Conservation (phyloP, 2,797 vertebrate genomes). For the Etheostoma nigrum region DNA sequence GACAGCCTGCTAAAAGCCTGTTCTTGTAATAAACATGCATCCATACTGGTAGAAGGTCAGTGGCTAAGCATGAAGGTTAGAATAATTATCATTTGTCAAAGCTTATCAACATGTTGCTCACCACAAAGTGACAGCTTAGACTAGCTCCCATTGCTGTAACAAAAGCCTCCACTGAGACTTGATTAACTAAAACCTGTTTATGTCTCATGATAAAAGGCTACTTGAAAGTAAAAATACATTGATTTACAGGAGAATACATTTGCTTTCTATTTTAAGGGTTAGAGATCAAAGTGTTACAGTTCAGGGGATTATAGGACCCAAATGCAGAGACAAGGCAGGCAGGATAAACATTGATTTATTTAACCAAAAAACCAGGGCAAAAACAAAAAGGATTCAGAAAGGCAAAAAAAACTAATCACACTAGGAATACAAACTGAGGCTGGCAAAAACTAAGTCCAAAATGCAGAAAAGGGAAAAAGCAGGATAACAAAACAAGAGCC, state of each 20-base stretch:
- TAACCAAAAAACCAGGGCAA: no score
- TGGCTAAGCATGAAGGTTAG: constrained; percentile 52
- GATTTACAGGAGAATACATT: not conserved
- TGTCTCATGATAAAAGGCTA: constrained; percentile 20
- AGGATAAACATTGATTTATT: no score
- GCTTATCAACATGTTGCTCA: constrained; percentile 58
- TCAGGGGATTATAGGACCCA: no score
- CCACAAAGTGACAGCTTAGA: constrained; percentile 45
- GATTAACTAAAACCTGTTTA: constrained; percentile 6
- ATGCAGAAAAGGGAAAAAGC: no score
- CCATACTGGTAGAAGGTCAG: constrained; percentile 55
- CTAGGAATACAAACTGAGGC: no score
- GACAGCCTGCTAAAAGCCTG: constrained; percentile 41
- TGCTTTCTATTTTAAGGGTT: not conserved
- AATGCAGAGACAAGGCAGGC: no score
- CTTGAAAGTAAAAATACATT: constrained; percentile 1
- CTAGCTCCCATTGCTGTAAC: constrained; percentile 4
- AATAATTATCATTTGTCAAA: constrained; percentile 68
- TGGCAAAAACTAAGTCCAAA: no score
- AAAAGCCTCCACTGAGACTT: constrained; percentile 19
- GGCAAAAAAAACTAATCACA: no score
- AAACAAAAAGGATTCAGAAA: no score
- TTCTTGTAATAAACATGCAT: constrained; percentile 54
- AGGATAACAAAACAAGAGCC: no score
- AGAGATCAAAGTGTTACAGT: not conserved